These are phyloP conservation scores for Adelognathus sp. DNA, from an alignment of 2,888 invertebrate genomes.

Conservation along the genomic window DNA sequence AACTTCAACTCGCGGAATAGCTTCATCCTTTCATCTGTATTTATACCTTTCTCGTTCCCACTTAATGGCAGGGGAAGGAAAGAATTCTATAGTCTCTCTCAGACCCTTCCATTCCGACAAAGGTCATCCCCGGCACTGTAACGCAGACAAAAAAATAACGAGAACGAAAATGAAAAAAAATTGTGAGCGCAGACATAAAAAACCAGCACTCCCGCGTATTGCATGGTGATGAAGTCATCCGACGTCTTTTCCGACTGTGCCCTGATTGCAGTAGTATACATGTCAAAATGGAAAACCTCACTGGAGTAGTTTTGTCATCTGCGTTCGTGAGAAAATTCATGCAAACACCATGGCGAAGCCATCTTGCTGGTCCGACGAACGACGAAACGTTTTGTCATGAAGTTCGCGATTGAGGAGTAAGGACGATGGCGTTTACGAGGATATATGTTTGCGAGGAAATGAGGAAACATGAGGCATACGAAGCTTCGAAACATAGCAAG, in stretches of 20 bases:
- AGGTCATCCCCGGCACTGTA: constrained; percentile 7
- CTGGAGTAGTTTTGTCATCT: neutral
- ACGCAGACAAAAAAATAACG: neutral
- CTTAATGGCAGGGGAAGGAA: too few relatives aligned
- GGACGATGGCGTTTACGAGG: neutral
- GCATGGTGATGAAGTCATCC: constrained; percentile 68
- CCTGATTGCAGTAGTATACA: constrained; percentile 53
- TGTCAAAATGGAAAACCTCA: constrained; percentile 63
- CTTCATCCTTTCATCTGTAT: too few relatives aligned
- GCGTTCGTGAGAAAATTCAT: neutral
- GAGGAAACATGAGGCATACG: neutral
- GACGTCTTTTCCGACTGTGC: neutral
- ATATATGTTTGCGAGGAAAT: neutral
- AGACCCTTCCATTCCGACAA: constrained; percentile 1
- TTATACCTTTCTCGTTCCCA: too few relatives aligned
- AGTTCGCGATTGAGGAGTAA: neutral
- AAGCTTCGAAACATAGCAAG: neutral
- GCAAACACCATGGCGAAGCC: neutral
- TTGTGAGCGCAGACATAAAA: neutral
- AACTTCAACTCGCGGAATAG: too few relatives aligned
- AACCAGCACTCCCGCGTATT: constrained; percentile 50
- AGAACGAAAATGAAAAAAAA: neutral
- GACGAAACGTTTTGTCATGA: constrained; percentile 13
- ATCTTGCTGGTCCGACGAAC: neutral
- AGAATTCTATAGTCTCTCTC: too few relatives aligned